Evolutionary conservation across 2,113 vertebrate species (phyloP), one percentile per base, ranked within the genome.

Genomic region (Sylvietta virens): DNA sequence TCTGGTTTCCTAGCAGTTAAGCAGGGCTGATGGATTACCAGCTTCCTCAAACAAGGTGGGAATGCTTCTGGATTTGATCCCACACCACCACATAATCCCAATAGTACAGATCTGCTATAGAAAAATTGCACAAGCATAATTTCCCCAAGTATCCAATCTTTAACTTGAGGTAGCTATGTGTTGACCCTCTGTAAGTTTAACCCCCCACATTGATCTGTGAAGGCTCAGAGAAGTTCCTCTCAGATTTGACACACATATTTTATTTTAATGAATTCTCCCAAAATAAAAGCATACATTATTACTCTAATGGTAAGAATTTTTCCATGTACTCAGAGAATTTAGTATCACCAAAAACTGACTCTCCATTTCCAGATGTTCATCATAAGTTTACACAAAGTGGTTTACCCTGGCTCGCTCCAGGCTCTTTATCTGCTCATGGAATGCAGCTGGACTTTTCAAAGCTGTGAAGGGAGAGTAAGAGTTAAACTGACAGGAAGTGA

Each of bases 371-470:
- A 84, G 67, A 67, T 45, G 23, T 70, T 81, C 89, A 64, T 61
- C 37, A 69, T 48, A 97, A 91, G 61, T 88, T 93, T 47, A 78
- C 77, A 88, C 31, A 40, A 74, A 94, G 71, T 58, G 17, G 42
- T 98, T 98, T 98, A 99, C 99, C 98, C 99, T 98, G 95, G 99
- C 99, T 98, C 99, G 98, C 97, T 99, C 99, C 98, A 99, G 98
- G 97, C 98, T 99, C 97, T 98, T 99, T 77, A 99, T 99, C 97
- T 99, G 99, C 95, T 99, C 99, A 78, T 99, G 99, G 98, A 99
- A 99, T 96, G 98, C 98, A 88, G 98, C 99, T 86, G 99, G 99
- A 90, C 98, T 99, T 98, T 99, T 99, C 98, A 99, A 98, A 89
- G 99, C 99, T 99, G 98, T 85, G 78, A 95, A 89, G 61, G 31